Percentiles rank a stretch among this genome's conserved stretches.
These are phyloP conservation scores for Pachyuromys duprasi DNA, from an alignment of 2,797 vertebrate species.

Conservation along the genomic window DNA sequence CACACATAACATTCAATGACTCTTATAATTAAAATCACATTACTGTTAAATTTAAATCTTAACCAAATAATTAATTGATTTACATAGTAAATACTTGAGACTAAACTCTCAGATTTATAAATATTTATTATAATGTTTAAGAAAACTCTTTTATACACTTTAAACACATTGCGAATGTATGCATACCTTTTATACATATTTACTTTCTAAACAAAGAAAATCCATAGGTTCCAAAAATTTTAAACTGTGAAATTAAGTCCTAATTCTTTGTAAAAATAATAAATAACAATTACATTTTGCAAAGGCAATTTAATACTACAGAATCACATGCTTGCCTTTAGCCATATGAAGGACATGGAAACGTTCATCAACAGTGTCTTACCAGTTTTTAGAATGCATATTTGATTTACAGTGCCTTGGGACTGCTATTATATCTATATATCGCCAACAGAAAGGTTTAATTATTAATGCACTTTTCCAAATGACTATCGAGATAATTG, in stretches of 20 bases:
- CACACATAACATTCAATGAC: background rate
- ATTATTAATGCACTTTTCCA: conserved; percentile 74
- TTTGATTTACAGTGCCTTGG: conserved; percentile 62
- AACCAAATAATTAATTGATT: background rate
- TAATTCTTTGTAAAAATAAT: conserved; percentile 68
- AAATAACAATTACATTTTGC: conserved; percentile 66
- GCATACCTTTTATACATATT: background rate
- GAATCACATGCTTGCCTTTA: conserved; percentile 54
- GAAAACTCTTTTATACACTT: background rate
- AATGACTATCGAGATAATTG: conserved; percentile 69
- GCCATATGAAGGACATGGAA: background rate
- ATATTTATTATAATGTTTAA: background rate
- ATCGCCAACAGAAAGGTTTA: conserved; percentile 70
- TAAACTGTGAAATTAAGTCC: conserved; percentile 55
- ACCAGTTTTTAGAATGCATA: conserved; percentile 19
- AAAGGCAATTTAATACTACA: conserved; percentile 70
- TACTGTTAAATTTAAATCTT: background rate
- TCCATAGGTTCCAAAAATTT: conserved; percentile 42
- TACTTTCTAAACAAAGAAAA: background rate
- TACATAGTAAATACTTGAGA: conserved; percentile 6
- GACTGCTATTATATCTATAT: conserved; percentile 36
- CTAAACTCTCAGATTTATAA: background rate
- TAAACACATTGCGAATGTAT: background rate
- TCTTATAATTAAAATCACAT: conserved; percentile 35
- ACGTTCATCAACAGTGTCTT: conserved; percentile 44